Conservation (phyloP, 1,140 invertebrate species). For the Heliconius congener region DNA sequence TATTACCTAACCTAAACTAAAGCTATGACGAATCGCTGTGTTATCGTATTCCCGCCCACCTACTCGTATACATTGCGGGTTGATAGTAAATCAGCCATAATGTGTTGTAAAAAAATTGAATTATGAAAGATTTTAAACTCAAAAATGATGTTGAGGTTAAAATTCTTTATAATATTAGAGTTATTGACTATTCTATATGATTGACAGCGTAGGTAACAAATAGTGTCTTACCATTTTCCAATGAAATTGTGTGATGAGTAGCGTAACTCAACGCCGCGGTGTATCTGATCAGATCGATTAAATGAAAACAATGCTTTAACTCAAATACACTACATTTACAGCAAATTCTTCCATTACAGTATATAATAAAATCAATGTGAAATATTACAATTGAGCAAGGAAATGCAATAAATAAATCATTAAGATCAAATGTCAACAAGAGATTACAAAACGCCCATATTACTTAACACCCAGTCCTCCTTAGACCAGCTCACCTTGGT, state of each 20-base stretch:
- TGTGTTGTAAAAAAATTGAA: neutral
- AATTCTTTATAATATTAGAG: too few relatives aligned
- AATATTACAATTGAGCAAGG: neutral
- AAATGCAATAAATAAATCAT: neutral
- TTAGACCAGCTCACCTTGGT: slow-evolving; percentile 86
- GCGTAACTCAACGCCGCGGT: too few relatives aligned
- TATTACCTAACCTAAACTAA: neutral
- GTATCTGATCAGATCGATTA: too few relatives aligned
- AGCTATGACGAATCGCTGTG: neutral
- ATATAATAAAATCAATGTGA: neutral
- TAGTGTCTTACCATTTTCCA: too few relatives aligned
- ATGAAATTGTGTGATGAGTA: too few relatives aligned
- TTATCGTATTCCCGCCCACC: neutral
- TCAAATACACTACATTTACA: neutral
- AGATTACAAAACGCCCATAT: neutral
- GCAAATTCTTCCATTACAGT: too few relatives aligned
- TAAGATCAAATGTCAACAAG: neutral
- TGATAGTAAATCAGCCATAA: neutral
- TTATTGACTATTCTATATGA: too few relatives aligned
- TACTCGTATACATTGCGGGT: neutral
- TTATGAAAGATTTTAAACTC: neutral
- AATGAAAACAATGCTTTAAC: neutral
- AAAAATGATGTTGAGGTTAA: neutral
- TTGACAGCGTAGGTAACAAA: too few relatives aligned
- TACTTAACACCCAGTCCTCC: slow-evolving; percentile 4